Evolutionary conservation across 2,888 invertebrate species (phyloP), one percentile per base, ranked within the genome.

Genomic region (Cremastinae sp.): DNA sequence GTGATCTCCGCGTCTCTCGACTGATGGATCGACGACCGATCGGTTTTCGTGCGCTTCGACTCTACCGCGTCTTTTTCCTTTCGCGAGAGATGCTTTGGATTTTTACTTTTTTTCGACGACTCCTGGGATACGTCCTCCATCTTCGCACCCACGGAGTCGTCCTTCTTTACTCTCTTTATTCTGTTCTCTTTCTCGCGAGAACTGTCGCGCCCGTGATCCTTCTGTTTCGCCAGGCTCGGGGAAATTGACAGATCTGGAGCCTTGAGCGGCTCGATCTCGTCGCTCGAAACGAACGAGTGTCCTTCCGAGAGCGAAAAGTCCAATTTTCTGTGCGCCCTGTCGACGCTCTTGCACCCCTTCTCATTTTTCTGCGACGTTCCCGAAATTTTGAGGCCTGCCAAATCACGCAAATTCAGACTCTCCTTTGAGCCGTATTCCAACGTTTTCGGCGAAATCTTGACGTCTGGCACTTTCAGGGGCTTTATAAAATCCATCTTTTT

Each of bases 131-230:
- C 49, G 4, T 80, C 82, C 14, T 86, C 88, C 14, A 59, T 76
- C 59, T 81, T 86, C 16, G 79, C 34, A 41, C 75, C 74, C 64
- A 70, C 80, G 7, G 77, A 78, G 34, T 88, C 88, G 54, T 88
- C 87, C 54, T 86, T 87, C 74, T 85, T 88, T 16, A 88, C 84
- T 77, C 86, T 84, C 74, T 87, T 88, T 0, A 85, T 84, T 62
- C 87, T 81, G 70, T 89, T 88, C 68, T 89, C 89, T 49, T 89
- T 89, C 65, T 89, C 89, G 36, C 86, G 85, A 1, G 85, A 87
- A 74, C 74, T 86, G 56, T 88, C 89, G 62, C 86, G 82, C 2
- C 80, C 75, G 16, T 85, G 81, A 49, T 89, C 88, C 69, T 89
- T 88, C 34, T 89, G 89, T 61, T 89, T 89, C 1, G 79, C 78